Evolutionary conservation across 1,140 invertebrate species (phyloP), one percentile per base, ranked within the genome.

Genomic region (Leptopilina boulardi): DNA sequence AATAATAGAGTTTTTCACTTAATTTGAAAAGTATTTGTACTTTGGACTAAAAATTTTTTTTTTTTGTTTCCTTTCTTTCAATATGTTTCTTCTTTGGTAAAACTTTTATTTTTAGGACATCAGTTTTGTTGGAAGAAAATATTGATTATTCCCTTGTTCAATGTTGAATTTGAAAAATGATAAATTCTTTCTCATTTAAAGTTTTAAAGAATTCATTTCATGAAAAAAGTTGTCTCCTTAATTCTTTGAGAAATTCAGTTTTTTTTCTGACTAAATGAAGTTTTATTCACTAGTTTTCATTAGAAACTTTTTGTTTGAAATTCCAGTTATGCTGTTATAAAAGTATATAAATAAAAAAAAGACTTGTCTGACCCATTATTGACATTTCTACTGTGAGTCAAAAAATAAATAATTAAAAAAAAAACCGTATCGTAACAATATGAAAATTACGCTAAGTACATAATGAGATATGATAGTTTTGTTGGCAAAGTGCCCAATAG

Each of bases 381-480:
- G 8, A 38, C 1, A 38, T 38, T 38, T 38, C 34, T 9, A 38
- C 34, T 38, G 34, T 6, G 2, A 18, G 10, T 15, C 13, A 51
- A 51, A 18, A 18, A 2, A 73, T 76, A 72, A 56, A 70, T 74
- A 78, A 77, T 71, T 44, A 59, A 54, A 71, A 42, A 71, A 41
- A 66, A 4, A 19, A 71, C 71, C 77, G 54, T 70, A 56, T 41
- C 9, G 42, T 51, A 18, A n/a, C 51, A 9, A 75, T 66, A 73
- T 72, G 73, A 74, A 72, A 21, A 44, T 77, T 56, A 9, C 5
- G 42, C 41, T 6, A 26, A 76, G 73, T 30, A 74, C 42, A 30
- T 41, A 18, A 77, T 26, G 41, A 42, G 72, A 54, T 38, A 47
- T 42, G 51, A 47, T n/a, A 73, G 70, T 13, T 51, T 71, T 26